phyloP scores from a whole-genome alignment of 2,113 vertebrate species.

The Calyptommatus sinebrachiatus region DNA sequence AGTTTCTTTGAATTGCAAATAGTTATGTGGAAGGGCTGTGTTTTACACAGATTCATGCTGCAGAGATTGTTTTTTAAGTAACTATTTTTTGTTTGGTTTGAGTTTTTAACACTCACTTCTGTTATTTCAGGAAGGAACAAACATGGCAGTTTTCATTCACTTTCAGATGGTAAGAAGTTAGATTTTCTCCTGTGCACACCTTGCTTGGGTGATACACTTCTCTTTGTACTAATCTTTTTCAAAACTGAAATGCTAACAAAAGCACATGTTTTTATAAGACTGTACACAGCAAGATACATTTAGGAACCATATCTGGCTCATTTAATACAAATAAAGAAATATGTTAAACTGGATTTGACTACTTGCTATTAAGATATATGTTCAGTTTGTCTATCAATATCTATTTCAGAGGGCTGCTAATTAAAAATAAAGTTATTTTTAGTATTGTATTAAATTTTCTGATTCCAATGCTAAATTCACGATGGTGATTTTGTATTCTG shows the following conservation, averaged over 20 bases:
- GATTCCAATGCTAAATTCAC: neutral
- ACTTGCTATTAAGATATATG: too few relatives aligned
- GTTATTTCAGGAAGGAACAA: slow-evolving; percentile 79
- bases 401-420: too few relatives aligned
- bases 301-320: too few relatives aligned
- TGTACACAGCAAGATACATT: too few relatives aligned
- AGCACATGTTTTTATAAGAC: too few relatives aligned
- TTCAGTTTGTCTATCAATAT: too few relatives aligned
- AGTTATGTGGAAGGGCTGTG: neutral
- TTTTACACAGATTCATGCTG: neutral
- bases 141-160: slow-evolving; percentile 78
- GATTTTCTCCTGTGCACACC: neutral
- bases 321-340: too few relatives aligned
- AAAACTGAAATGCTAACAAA: too few relatives aligned
- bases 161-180: slow-evolving; percentile 82
- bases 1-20: neutral
- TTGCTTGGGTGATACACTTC: neutral
- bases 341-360: too few relatives aligned
- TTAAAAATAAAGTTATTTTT: too few relatives aligned
- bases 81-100: neutral
- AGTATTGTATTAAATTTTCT: neutral
- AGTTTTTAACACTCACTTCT: slow-evolving; percentile 28
- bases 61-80: neutral
- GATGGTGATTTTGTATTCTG: too few relatives aligned
- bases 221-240: neutral